Percentiles rank a stretch among this genome's conserved stretches.
phyloP scores from a whole-genome alignment of 2,888 invertebrate genomes.

The Eretmocerus hayati region DNA sequence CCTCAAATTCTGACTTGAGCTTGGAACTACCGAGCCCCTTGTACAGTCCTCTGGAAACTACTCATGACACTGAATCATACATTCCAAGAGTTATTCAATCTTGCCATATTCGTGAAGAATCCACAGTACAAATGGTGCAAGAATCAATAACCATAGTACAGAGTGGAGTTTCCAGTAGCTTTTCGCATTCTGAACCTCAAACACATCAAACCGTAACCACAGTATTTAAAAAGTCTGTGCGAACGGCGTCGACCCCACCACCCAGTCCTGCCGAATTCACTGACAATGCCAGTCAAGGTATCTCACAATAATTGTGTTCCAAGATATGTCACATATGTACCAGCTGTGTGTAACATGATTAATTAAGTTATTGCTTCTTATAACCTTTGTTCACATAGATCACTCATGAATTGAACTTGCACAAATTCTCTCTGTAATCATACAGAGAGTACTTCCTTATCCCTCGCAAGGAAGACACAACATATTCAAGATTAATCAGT shows the following conservation, averaged over 20 bases:
- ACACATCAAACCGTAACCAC: constrained; percentile 46
- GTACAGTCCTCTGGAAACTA: constrained; percentile 13
- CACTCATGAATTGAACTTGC: constrained; percentile 13
- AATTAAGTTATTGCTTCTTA: constrained; percentile 44
- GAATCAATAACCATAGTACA: constrained; percentile 31
- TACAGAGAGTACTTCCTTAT: too few relatives aligned
- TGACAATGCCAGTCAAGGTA: constrained; percentile 47
- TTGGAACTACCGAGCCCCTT: constrained; percentile 28
- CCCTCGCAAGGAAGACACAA: too few relatives aligned
- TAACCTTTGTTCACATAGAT: constrained; percentile 37
- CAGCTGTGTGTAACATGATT: constrained; percentile 48
- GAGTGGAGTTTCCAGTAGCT: constrained; percentile 31
- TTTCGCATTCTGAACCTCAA: constrained; percentile 45
- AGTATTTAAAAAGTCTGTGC: constrained; percentile 47
- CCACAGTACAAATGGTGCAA: constrained; percentile 15
- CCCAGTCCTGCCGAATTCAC: constrained; percentile 47
- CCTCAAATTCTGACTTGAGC: constrained; percentile 25
- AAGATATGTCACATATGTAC: constrained; percentile 36
- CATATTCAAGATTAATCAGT: too few relatives aligned
- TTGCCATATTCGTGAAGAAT: constrained; percentile 8
- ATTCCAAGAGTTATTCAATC: constrained; percentile 13
- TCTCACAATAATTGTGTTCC: constrained; percentile 47
- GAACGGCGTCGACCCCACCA: constrained; percentile 46
- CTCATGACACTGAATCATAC: constrained; percentile 10
- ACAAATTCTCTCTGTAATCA: constrained; percentile 5